A percentile compares a stretch with the other conserved stretches of the same genome.
These are phyloP conservation scores for Carassius auratus DNA, from an alignment of 2,113 vertebrate species.

Conservation along the genomic window DNA sequence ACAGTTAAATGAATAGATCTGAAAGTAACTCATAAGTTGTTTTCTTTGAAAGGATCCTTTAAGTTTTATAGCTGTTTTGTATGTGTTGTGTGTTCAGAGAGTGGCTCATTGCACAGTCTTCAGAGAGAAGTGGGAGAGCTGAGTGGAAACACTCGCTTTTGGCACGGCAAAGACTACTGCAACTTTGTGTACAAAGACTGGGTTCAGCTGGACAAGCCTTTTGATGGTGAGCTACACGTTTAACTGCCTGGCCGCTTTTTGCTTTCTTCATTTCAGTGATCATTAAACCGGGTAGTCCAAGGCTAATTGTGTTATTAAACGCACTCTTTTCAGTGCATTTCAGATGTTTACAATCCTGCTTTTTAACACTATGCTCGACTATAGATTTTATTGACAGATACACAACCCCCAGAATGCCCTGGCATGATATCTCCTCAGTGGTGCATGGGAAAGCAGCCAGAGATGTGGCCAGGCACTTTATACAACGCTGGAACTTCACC, in stretches of 20 bases:
- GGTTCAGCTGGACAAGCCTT: constrained; percentile 96
- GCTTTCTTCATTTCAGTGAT: background rate
- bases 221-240: constrained; percentile 87
- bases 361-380: background rate
- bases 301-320: background rate
- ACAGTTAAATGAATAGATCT: background rate
- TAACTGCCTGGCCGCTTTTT: constrained; percentile 85
- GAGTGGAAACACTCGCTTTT: constrained; percentile 93
- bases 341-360: background rate
- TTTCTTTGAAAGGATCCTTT: background rate
- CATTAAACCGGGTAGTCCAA: background rate
- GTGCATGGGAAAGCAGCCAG: constrained; percentile 87
- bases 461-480: constrained; percentile 92
- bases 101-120: constrained; percentile 83
- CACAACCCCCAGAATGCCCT: constrained; percentile 92
- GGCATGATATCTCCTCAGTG: constrained; percentile 88
- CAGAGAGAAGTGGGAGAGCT: constrained; percentile 90
- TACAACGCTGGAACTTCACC: constrained; percentile 98
- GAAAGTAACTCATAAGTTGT: background rate
- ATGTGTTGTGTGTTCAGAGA: constrained; percentile 72
- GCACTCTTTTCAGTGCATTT: background rate
- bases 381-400: constrained; percentile 86
- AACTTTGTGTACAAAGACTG: constrained; percentile 98
- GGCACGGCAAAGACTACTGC: constrained; percentile 98
- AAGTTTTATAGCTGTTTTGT: background rate